These are phyloP conservation scores for Eulemur mongoz DNA, from an alignment of 2,797 vertebrate species.

Conservation along the genomic window DNA sequence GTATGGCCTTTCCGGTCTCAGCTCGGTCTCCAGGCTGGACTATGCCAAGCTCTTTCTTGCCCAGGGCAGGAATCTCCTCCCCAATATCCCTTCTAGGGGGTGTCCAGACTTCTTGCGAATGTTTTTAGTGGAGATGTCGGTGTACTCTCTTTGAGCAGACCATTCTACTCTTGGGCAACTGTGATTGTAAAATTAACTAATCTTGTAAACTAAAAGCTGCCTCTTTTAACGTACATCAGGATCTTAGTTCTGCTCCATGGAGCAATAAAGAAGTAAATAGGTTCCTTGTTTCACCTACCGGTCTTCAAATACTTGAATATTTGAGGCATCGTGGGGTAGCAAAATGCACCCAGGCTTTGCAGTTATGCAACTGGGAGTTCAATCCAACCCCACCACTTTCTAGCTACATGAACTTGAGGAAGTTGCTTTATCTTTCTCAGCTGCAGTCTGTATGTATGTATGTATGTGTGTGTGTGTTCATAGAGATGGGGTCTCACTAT, in stretches of 20 bases:
- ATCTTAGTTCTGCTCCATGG: background rate
- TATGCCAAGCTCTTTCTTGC: background rate
- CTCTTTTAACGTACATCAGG: background rate
- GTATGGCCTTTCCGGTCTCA: too few relatives aligned
- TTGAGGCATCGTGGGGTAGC: background rate
- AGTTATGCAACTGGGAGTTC: background rate
- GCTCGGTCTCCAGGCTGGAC: background rate
- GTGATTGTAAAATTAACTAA: background rate
- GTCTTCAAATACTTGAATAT: background rate
- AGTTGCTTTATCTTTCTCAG: background rate
- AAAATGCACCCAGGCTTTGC: background rate
- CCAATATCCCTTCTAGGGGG: background rate
- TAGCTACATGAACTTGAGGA: background rate
- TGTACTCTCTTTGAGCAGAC: background rate
- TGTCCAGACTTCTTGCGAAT: fast-evolving
- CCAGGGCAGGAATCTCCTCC: background rate
- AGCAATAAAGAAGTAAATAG: background rate
- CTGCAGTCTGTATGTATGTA: background rate
- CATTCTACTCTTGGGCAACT: background rate
- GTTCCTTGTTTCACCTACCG: background rate
- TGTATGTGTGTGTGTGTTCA: background rate
- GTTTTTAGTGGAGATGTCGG: background rate
- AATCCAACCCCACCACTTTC: background rate
- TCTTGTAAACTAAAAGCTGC: background rate
- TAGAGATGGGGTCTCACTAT: background rate